phyloP scores from a whole-genome alignment of 2,113 vertebrate genomes.

The Gallinago media region DNA sequence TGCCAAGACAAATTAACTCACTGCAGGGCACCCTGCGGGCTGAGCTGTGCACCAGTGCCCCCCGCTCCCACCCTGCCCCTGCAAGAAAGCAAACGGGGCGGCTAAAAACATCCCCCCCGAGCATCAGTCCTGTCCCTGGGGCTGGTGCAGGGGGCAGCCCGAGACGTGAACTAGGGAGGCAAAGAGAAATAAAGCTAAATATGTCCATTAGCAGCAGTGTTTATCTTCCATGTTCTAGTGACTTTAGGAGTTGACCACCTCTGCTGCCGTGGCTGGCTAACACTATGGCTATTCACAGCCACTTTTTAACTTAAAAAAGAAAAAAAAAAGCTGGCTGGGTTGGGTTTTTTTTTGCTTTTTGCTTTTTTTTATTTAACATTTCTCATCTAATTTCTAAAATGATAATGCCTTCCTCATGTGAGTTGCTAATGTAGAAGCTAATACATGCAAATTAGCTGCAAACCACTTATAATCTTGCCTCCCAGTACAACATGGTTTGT shows the following conservation, averaged over 20 bases:
- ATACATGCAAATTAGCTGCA: background rate
- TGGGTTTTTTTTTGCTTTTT: background rate
- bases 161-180: background rate
- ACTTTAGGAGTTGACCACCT: background rate
- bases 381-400: background rate
- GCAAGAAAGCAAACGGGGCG: background rate
- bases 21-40: background rate
- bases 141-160: background rate
- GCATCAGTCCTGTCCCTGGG: background rate
- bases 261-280: background rate
- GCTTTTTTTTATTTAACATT: background rate
- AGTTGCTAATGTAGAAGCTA: background rate
- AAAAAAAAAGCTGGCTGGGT: background rate
- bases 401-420: background rate
- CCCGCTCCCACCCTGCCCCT: background rate
- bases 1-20: conserved; percentile 77
- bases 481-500: background rate
- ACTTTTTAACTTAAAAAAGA: background rate
- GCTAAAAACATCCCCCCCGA: background rate
- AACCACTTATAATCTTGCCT: background rate
- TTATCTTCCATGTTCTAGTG: background rate
- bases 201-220: background rate
- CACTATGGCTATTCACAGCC: background rate
- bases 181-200: background rate
- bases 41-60: background rate